Evolutionary conservation across 2,113 vertebrate species (phyloP), one percentile per base, ranked within the genome.

Genomic region (Caranx ignobilis): DNA sequence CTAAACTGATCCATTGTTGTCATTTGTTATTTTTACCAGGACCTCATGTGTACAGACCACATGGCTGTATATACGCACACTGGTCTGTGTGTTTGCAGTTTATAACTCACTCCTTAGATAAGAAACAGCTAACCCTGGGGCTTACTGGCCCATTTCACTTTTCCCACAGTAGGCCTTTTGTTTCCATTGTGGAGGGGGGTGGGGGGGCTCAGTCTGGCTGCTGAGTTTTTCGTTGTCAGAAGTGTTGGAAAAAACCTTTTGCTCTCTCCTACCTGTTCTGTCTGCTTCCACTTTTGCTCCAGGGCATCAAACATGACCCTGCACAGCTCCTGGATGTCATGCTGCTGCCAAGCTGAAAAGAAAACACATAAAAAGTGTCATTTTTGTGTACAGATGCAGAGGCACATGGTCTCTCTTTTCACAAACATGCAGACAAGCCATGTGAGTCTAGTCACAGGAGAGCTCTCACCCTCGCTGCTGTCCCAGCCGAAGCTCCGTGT

Each of bases 291-390:
- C 77, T 99, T 99, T 86, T 99, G 98, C 89, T 99, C 98, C 92
- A 99, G 94, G 91, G 98, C 98, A 94, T 99, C 98, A 89, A 99
- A 99, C 98, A 99, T 99, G 91, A 99, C 98, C 91, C 98, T 96
- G 88, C 98, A 99, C 50, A 99, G 95, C 91, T 99, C 98, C 91
- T 99, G 98, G n/a, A 99, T 97, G 68, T 99, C 98, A 86, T 99
- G 98, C 75, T 99, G 98, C 89, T 99, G 98, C 98, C 98, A 99
- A 4, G 98, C 98, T 99, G 91, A 92, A 87, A 90, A 83, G 26
- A 87, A 87, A 41, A 79, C 5, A 11, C 26, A 59, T 35, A 79
- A 82, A 32, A 57, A 26, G 61, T 31, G 47, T 70, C 50, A 73
- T 76, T 67, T 67, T 48, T 72, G 64, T 34, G 12, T 19, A 52